Evolutionary conservation across 2,888 invertebrate genomes (phyloP).

Genomic region (Mycalesis mineus): DNA sequence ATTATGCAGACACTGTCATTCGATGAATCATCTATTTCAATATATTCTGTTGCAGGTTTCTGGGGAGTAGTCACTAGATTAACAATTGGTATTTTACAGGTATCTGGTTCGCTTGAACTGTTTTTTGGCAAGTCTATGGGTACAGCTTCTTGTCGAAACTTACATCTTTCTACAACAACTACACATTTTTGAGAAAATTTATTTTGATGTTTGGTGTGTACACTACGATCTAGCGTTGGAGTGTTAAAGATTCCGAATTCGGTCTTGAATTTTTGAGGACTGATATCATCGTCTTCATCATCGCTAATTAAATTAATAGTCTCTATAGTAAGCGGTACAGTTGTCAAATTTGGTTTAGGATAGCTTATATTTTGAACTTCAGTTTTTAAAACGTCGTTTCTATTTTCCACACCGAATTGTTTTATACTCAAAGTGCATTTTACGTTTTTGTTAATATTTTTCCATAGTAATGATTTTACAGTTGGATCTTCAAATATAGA

Average conservation of each 20-base stretch:
- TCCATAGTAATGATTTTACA: slow-evolving; percentile 45
- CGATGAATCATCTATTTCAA: slow-evolving; percentile 54
- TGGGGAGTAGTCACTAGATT: neutral
- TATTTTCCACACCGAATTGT: slow-evolving; percentile 37
- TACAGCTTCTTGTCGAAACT: slow-evolving; percentile 19
- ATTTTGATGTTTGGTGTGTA: slow-evolving; percentile 47
- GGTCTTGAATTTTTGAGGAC: slow-evolving; percentile 38
- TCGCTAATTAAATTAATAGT: slow-evolving; percentile 64
- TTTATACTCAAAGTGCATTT: slow-evolving; percentile 53
- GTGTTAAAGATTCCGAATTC: slow-evolving; percentile 54
- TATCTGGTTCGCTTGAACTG: neutral
- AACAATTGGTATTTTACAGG: neutral
- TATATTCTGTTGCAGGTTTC: slow-evolving; percentile 33
- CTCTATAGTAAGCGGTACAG: slow-evolving; percentile 35
- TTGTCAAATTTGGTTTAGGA: slow-evolving; percentile 8
- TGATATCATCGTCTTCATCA: slow-evolving; percentile 48
- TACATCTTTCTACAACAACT: slow-evolving; percentile 41
- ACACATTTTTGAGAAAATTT: slow-evolving; percentile 48
- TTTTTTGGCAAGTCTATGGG: neutral
- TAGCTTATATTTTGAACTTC: slow-evolving; percentile 37
- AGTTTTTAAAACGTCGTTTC: slow-evolving; percentile 35
- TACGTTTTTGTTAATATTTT: slow-evolving; percentile 39
- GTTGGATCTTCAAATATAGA: slow-evolving; percentile 49
- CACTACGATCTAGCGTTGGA: slow-evolving; percentile 33
- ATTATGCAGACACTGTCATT: slow-evolving; percentile 37